phyloP scores from a whole-genome alignment of 2,797 vertebrate genomes.

The Cirrhinus mrigala region DNA sequence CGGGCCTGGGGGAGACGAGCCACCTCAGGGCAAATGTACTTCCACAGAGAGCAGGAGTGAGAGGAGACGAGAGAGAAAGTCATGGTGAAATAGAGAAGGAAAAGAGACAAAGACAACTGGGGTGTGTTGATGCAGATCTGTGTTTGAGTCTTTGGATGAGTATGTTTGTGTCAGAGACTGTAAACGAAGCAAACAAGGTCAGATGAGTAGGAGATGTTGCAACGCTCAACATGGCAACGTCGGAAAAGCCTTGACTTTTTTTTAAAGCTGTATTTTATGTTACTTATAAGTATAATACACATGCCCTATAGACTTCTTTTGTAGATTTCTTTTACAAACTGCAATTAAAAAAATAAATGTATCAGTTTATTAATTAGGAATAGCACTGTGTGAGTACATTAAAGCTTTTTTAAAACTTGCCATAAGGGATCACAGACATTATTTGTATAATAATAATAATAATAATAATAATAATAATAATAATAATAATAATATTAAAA shows the following conservation, averaged over 20 bases:
- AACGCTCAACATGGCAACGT: neutral
- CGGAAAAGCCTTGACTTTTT: neutral
- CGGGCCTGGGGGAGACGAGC: conserved; percentile 45
- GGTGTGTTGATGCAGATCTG: conserved; percentile 7
- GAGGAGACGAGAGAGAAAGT: neutral
- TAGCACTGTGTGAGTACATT: too few species aligned
- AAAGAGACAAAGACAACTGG: conserved; percentile 4
- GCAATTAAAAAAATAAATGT: too few species aligned
- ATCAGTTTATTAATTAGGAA: too few species aligned
- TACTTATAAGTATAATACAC: neutral
- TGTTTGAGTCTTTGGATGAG: neutral
- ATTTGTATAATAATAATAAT: too few species aligned
- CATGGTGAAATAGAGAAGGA: neutral
- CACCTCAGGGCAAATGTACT: conserved; percentile 25
- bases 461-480: too few species aligned
- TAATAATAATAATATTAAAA: too few species aligned
- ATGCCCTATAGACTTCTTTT: too few species aligned
- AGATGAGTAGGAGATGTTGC: neutral
- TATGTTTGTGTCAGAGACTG: neutral
- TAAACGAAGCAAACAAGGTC: neutral
- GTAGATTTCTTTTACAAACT: too few species aligned
- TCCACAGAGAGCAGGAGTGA: neutral
- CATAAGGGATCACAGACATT: too few species aligned
- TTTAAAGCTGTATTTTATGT: too few species aligned
- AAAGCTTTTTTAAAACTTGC: too few species aligned